Evolutionary conservation across 1,140 invertebrate species (phyloP).

Genomic region (Heliconius eleuchia): DNA sequence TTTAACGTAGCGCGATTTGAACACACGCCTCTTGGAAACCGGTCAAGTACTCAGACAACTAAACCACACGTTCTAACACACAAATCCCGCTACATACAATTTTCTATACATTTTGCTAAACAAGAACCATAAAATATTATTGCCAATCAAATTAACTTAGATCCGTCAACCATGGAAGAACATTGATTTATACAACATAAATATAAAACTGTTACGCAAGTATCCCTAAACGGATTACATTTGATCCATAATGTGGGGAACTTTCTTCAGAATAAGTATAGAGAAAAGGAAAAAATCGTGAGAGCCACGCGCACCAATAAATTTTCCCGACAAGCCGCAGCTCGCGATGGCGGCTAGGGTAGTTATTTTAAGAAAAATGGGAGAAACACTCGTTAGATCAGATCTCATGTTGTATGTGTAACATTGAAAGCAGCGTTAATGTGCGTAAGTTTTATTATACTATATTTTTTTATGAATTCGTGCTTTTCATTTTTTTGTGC

Average conservation of each 20-base stretch:
- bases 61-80: too few species aligned
- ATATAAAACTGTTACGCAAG: neutral
- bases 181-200: constrained; percentile 4
- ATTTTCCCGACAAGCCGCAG: constrained; percentile 47
- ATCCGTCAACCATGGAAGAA: neutral
- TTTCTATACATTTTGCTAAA: too few species aligned
- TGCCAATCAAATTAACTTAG: too few species aligned
- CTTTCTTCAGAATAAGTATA: constrained; percentile 28
- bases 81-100: too few species aligned
- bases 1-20: too few species aligned
- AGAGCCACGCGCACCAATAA: constrained; percentile 52
- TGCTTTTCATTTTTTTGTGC: too few species aligned
- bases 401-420: neutral
- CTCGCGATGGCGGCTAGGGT: constrained; percentile 40
- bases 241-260: constrained; percentile 32
- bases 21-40: too few species aligned
- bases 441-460: too few species aligned
- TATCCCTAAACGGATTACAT: constrained; percentile 3
- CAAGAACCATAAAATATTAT: too few species aligned
- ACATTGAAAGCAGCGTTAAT: neutral
- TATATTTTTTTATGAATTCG: too few species aligned
- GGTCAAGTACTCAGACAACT: too few species aligned
- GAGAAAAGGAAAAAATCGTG: constrained; percentile 36
- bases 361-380: constrained; percentile 40
- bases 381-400: constrained; percentile 30